phyloP scores from a whole-genome alignment of 2,797 vertebrate genomes.

The Gastrophryne carolinensis region DNA sequence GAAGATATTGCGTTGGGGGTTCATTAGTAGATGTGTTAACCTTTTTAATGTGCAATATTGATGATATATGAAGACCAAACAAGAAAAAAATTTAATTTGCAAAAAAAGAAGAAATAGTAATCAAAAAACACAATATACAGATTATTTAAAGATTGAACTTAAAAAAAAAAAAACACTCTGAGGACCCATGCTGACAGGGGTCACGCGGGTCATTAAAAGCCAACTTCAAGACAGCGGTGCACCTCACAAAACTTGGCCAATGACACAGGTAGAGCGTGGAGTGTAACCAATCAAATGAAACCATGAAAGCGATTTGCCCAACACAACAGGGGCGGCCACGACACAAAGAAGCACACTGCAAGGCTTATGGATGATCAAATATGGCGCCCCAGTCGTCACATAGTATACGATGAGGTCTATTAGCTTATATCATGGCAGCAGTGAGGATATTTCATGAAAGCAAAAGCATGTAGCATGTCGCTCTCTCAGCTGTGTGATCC shows the following conservation, averaged over 20 bases:
- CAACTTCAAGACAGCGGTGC: background rate
- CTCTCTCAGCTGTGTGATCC: too few relatives aligned
- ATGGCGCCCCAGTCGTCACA: too few relatives aligned
- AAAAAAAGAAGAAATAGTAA: conserved; percentile 25
- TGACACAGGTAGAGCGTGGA: background rate
- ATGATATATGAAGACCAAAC: conserved; percentile 17
- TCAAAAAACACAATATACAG: conserved; percentile 42
- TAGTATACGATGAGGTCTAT: too few relatives aligned
- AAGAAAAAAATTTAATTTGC: conserved; percentile 34
- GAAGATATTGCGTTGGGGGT: too few relatives aligned
- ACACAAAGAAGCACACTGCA: background rate
- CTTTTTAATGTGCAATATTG: too few relatives aligned
- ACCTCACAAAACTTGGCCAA: background rate
- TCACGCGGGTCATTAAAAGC: background rate
- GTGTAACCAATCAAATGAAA: background rate
- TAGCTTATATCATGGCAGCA: too few relatives aligned
- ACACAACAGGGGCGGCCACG: too few relatives aligned
- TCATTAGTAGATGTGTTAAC: too few relatives aligned
- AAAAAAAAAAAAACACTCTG: too few relatives aligned
- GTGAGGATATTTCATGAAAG: too few relatives aligned
- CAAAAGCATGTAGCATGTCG: too few relatives aligned
- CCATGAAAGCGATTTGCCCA: too few relatives aligned
- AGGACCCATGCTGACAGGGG: background rate
- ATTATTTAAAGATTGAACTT: conserved; percentile 22
- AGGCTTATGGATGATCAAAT: background rate